Base-by-base conservation (phyloP, 1,140 invertebrate species). In the Matsumurasca onukii region DNA sequence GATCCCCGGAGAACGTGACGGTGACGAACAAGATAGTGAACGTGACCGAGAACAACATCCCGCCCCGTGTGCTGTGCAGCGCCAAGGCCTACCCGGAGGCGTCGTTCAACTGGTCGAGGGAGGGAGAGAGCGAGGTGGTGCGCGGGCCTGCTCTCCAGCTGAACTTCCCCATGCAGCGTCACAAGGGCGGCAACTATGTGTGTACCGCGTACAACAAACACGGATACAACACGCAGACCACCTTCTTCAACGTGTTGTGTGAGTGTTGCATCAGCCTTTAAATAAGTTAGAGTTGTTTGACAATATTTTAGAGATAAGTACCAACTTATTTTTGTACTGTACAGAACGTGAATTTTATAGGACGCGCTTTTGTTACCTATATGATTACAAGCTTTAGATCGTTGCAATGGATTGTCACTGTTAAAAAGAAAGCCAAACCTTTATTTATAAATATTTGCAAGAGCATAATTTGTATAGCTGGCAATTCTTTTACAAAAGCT, bases 1-100 rank as follows among this genome's bases (percentile, higher is more conserved):
- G 94, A 92, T 86, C 90, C 93, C 94, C 94, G 2, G 91, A 94
- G 76, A 89, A 93, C 74, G 86, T 94, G 72, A 89, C 86, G 0
- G 89, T 95, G 3, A 89, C 88, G 0, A 86, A 87, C 13, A 82
- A 80, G 48, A 79, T 86, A 27, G 85, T 95, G 24, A 86, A 88
- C 69, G 92, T 97, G 9, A 84, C 85, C 25, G 93, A 94, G 76
- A 87, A 89, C 69, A 86, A 89, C 66, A 86, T 88, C 67, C 90
- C 92, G 2, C 87, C 86, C 51, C 86, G 86, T 72, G 87, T 95
- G 13, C 83, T 86, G 62, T 96, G 94, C 75, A 83, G 83, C 72
- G 91, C 92, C 1, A 88, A 85, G 64, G 89, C 89, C 30, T 87
- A 87, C 75, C 91, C 91, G 0, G 86, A 86, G 70, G 85, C 89